Base-by-base conservation (phyloP, 1,140 invertebrate species). In the Ptiloglossa arizonensis region DNA sequence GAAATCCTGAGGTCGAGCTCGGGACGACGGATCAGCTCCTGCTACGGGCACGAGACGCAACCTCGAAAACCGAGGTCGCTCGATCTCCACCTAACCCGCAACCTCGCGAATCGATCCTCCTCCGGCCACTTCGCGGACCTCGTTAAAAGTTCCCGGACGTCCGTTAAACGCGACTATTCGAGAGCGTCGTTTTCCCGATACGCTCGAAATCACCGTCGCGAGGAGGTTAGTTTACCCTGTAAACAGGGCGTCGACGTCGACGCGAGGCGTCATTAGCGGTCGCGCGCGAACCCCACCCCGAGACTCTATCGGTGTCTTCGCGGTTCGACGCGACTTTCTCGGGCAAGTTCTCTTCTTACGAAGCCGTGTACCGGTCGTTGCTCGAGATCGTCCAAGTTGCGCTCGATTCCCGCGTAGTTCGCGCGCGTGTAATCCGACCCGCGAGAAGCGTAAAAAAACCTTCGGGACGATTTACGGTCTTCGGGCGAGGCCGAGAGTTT, bases 261-360 rank as follows among this genome's bases (percentile, higher is more conserved):
- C 89, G 89, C 83, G 85, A 81, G 72, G 77, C 87, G 87, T 91
- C 90, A 91, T 91, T 91, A 91, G 88, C 87, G 89, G 86, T 82
- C 77, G 83, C 81, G 82, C 83, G 86, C 85, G 89, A 90, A 89
- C 86, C 84, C 78, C 69, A 50, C 54, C 64, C 52, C 60, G 59
- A 41, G 59, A 6, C 15, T 24, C 66, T 8, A 11, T 24, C 46
- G 46, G 22, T 11, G 17, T 22, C 15, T 4, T 2, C 68, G 2
- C 60, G 44, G 59, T 44, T 56, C 44, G n/a, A 32, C 27, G 72
- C 50, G 22, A 74, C 72, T 67, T 56, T 35, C 44, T 27, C 44
- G 72, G n/a, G n/a, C 62, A 50, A 74, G 72, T 74, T 74, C 50
- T 17, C 62, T 67, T 74, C 72, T 67, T 56, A 74, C 13, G 54